Base-by-base conservation (phyloP, 2,888 invertebrate genomes). In the Drosophila neonasuta region DNA sequence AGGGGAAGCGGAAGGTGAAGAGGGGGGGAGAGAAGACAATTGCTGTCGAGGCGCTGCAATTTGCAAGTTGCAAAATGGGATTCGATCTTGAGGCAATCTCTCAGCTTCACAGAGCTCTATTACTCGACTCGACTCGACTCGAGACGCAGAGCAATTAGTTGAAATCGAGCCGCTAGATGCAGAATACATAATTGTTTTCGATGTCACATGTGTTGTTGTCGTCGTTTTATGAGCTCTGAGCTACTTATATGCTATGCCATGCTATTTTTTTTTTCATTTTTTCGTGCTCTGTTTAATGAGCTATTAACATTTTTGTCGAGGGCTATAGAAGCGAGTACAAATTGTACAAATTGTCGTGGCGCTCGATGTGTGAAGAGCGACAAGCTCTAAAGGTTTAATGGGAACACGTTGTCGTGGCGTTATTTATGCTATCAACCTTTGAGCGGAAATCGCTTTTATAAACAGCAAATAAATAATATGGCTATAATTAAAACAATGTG, bases 121-220 rank as follows among this genome's bases (percentile, higher is more conserved):
- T 32, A 42, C 10, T 29, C 13, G 6, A 5, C 24, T 24, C 20
- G 20, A 13, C 15, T 36, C 36, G 13, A 36, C 11, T 39, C 17
- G 32, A 13, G 45, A 36, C 34, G 45, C 45, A 45, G 58, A 77
- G 65, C 78, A 81, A 83, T 81, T 80, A 74, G 74, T 66, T 71
- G 59, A 80, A 76, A 80, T 74, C 67, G 73, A 80, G 61, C 66
- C 46, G 51, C 51, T 64, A 60, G 73, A 78, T 74, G 74, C 71
- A 74, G 55, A 66, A 66, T 77, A 58, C 34, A 52, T 48, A 66
- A 32, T 34, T 34, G 51, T 62, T 64, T 67, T 74, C 54, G 60
- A 81, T 81, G 85, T 57, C 75, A 77, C 73, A 80, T 72, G 54
- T 85, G 80, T 71, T 73, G 68, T 13, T 7, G 39, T 41, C 39